Conservation (phyloP, 2,797 vertebrate genomes). For the Poliocrania exsul region DNA sequence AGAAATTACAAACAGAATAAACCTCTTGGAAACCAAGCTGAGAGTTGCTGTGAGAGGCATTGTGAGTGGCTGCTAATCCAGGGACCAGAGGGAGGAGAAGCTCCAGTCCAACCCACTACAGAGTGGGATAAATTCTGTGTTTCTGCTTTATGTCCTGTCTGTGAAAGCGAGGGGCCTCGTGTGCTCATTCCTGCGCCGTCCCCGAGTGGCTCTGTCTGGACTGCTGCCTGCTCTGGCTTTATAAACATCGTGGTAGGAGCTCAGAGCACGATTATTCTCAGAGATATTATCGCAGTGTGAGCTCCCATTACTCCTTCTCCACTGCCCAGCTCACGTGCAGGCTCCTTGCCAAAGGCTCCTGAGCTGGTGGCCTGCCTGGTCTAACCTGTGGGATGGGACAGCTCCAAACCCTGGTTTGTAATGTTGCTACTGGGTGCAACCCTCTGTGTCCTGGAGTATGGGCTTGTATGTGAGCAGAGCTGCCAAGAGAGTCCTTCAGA, state of each 20-base stretch:
- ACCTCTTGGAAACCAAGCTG: not conserved
- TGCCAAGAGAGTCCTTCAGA: not conserved
- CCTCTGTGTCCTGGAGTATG: rapidly evolving
- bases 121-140: not conserved
- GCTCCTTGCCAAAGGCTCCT: not conserved
- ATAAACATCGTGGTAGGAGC: not conserved
- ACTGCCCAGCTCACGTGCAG: not conserved
- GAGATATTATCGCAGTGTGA: not conserved
- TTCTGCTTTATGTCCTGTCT: slow-evolving; percentile 41
- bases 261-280: not conserved
- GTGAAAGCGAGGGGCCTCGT: not conserved
- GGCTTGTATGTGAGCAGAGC: not conserved
- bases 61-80: not conserved
- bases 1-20: not conserved
- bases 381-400: not conserved
- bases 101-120: not conserved
- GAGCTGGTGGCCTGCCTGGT: not conserved
- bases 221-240: slow-evolving; percentile 5
- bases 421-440: not conserved
- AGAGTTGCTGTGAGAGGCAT: not conserved
- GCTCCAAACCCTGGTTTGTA: not conserved
- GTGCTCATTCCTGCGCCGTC: not conserved
- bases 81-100: not conserved
- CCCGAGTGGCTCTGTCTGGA: not conserved
- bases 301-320: not conserved